Evolutionary conservation across 2,797 vertebrate genomes (phyloP).

Genomic region (Lacerta agilis): DNA sequence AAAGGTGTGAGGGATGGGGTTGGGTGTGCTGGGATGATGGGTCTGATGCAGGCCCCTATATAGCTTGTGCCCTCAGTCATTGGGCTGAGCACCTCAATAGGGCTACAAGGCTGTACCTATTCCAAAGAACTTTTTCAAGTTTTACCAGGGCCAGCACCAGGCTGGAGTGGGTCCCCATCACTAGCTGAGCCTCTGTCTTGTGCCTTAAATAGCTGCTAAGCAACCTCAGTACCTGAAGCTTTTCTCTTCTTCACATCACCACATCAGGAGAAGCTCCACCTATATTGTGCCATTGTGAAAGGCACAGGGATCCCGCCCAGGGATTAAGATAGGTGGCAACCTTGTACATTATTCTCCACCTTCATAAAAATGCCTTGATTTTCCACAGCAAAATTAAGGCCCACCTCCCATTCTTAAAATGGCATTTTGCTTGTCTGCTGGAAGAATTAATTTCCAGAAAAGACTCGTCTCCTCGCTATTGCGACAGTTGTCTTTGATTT

Average conservation of each 20-base stretch:
- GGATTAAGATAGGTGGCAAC: background rate
- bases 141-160: background rate
- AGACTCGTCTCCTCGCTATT: constrained; percentile 58
- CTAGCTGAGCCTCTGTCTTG: background rate
- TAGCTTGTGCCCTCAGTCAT: too few relatives aligned
- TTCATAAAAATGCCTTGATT: constrained; percentile 21
- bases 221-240: background rate
- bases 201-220: background rate
- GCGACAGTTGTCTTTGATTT: constrained; percentile 69
- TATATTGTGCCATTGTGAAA: background rate
- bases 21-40: too few relatives aligned
- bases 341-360: background rate
- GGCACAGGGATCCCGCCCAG: background rate
- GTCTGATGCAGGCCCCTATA: too few relatives aligned
- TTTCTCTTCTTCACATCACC: background rate
- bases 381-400: constrained; percentile 53
- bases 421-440: constrained; percentile 61
- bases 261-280: background rate
- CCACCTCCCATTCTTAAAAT: constrained; percentile 49
- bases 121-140: background rate
- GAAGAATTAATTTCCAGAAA: constrained; percentile 61
- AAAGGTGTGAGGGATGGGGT: too few relatives aligned
- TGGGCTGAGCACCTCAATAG: background rate
- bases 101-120: background rate
- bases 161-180: background rate